Percentiles rank a stretch among this genome's conserved stretches.
Evolutionary conservation across 2,797 vertebrate genomes (phyloP).

Genomic region (Macropus fuliginosus): DNA sequence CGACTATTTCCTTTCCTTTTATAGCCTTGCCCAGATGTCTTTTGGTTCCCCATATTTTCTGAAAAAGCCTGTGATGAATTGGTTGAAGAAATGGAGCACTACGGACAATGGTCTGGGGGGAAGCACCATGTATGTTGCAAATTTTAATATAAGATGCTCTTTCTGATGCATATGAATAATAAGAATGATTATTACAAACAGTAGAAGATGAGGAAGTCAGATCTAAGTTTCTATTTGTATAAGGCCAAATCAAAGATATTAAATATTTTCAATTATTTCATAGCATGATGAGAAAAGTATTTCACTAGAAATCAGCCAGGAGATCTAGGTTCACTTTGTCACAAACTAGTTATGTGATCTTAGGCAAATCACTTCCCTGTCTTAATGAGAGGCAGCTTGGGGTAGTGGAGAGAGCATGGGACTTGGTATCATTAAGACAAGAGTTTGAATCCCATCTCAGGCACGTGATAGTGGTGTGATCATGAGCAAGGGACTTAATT

Average conservation of each 20-base stretch:
- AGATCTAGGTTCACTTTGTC: constrained; percentile 10
- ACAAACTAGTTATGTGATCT: not conserved
- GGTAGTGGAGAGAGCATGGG: not conserved
- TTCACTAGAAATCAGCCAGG: not conserved
- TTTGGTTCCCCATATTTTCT: constrained; percentile 98
- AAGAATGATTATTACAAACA: not conserved
- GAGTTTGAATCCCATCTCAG: not conserved
- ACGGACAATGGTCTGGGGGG: constrained; percentile 96
- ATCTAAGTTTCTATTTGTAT: not conserved
- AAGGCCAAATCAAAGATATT: not conserved
- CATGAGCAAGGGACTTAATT: not conserved
- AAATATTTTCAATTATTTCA: not conserved
- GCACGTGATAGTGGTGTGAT: not conserved
- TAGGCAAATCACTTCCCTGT: not conserved
- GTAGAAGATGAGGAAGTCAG: not conserved
- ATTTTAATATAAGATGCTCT: constrained; percentile 20
- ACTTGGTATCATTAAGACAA: not conserved
- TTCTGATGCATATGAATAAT: not conserved
- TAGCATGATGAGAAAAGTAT: not conserved
- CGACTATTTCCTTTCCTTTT: constrained; percentile 55
- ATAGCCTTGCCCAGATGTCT: constrained; percentile 98
- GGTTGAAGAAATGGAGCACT: constrained; percentile 97
- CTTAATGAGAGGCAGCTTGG: not conserved
- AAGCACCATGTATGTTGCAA: constrained; percentile 90
- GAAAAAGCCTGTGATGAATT: constrained; percentile 94